Evolutionary conservation across 1,140 invertebrate species (phyloP).

Genomic region (Trissolcus basalis): DNA sequence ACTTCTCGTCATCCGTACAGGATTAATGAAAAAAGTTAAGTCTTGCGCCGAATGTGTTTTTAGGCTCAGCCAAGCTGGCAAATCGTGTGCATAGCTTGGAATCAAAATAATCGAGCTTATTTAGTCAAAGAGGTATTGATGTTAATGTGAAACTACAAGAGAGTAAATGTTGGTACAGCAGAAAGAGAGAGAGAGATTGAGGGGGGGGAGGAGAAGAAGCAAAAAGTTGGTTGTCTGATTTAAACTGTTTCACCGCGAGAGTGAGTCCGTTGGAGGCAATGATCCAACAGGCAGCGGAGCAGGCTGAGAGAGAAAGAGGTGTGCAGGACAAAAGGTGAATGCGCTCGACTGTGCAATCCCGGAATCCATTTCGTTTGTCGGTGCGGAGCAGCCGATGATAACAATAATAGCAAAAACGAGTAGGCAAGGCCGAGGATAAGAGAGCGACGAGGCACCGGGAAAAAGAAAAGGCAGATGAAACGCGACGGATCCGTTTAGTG

Average conservation of each 20-base stretch:
- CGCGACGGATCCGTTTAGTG: constrained; percentile 59
- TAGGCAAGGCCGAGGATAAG: constrained; percentile 32
- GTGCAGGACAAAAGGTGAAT: constrained; percentile 60
- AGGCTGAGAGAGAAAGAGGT: constrained; percentile 42
- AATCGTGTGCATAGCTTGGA: constrained; percentile 24
- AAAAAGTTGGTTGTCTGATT: constrained; percentile 34
- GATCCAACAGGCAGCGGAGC: constrained; percentile 38
- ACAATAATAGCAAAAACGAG: constrained; percentile 45
- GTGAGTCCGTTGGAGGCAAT: constrained; percentile 44
- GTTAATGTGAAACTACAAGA: constrained; percentile 41
- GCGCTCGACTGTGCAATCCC: constrained; percentile 61
- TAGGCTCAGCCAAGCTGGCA: constrained; percentile 11
- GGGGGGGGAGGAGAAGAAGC: constrained; percentile 7
- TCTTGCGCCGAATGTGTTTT: neutral
- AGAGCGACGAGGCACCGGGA: constrained; percentile 9
- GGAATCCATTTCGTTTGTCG: constrained; percentile 59
- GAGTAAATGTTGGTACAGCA: constrained; percentile 5
- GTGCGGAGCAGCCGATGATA: constrained; percentile 39
- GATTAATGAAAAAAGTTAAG: no score
- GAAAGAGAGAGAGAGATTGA: constrained; percentile 7
- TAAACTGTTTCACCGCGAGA: constrained; percentile 38
- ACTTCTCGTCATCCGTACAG: no score
- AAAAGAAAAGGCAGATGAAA: constrained; percentile 51
- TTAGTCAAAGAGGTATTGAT: constrained; percentile 42
- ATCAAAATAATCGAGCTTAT: constrained; percentile 27